Percentiles rank a stretch among this genome's conserved stretches.
phyloP scores from a whole-genome alignment of 2,797 vertebrate genomes.

The Gymnopithys bicolor region DNA sequence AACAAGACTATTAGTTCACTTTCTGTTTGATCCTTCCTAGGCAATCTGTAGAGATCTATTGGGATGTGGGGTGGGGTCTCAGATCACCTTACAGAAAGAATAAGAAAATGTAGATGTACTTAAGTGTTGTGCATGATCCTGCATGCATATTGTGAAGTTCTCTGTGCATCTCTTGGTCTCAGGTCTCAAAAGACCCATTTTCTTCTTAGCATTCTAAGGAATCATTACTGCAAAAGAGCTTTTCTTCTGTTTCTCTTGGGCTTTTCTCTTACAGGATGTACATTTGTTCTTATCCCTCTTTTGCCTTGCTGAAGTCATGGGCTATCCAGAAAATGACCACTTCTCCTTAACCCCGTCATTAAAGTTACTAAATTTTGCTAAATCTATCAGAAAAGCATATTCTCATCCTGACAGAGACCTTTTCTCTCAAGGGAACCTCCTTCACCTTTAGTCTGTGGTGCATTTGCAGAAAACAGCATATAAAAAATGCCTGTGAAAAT shows the following conservation, averaged over 20 bases:
- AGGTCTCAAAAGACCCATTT: background rate
- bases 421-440: background rate
- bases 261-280: background rate
- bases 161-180: background rate
- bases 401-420: background rate
- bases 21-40: background rate
- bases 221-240: background rate
- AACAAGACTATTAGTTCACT: background rate
- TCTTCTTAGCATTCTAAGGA: background rate
- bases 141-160: background rate
- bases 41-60: background rate
- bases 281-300: background rate
- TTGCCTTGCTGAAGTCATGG: background rate
- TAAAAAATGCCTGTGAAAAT: background rate
- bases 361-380: background rate
- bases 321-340: background rate
- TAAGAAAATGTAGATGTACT: background rate
- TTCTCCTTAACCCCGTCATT: background rate
- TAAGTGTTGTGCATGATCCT: background rate
- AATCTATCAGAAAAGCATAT: background rate
- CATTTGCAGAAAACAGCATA: background rate
- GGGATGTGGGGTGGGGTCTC: background rate
- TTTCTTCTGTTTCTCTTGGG: background rate
- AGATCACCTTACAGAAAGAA: background rate
- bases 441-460: background rate